A percentile compares a stretch with the other conserved stretches of the same genome.
Conservation (phyloP, 2,888 invertebrate genomes). For the Lagria hirta region DNA sequence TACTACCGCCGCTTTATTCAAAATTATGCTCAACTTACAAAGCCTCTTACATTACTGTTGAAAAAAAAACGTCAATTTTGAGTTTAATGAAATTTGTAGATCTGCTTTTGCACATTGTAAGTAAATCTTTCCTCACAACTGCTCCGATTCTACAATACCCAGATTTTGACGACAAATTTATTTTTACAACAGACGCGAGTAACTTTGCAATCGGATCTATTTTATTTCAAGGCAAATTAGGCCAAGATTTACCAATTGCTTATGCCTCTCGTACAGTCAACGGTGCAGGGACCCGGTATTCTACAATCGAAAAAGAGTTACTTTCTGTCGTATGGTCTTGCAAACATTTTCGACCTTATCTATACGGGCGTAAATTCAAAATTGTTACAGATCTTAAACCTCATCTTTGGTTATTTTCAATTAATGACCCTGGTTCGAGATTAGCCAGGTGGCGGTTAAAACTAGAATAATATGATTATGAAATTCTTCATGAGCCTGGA, state of each 20-base stretch:
- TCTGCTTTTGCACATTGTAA: slow-evolving; percentile 31
- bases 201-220: slow-evolving; percentile 38
- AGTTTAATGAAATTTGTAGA: slow-evolving; percentile 16
- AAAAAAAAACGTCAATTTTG: not conserved
- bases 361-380: slow-evolving; percentile 10
- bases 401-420: slow-evolving; percentile 5
- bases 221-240: slow-evolving; percentile 32
- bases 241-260: slow-evolving; percentile 2
- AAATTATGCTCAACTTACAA: not conserved
- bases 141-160: slow-evolving; percentile 38
- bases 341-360: slow-evolving; percentile 10
- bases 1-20: slow-evolving; percentile 3
- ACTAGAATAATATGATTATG: slow-evolving; percentile 10
- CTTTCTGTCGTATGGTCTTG: slow-evolving; percentile 5
- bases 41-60: not conserved
- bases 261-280: not conserved
- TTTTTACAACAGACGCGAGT: slow-evolving; percentile 38
- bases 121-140: slow-evolving; percentile 18
- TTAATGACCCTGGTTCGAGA: slow-evolving; percentile 6
- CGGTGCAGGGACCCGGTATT: slow-evolving; percentile 4
- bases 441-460: slow-evolving; percentile 3
- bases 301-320: slow-evolving; percentile 7
- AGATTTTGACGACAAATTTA: slow-evolving; percentile 37
- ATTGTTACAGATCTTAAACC: slow-evolving; percentile 10
- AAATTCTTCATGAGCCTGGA: slow-evolving; percentile 3